Evolutionary conservation across 1,140 invertebrate genomes (phyloP).

Genomic region (Anastrepha obliqua): DNA sequence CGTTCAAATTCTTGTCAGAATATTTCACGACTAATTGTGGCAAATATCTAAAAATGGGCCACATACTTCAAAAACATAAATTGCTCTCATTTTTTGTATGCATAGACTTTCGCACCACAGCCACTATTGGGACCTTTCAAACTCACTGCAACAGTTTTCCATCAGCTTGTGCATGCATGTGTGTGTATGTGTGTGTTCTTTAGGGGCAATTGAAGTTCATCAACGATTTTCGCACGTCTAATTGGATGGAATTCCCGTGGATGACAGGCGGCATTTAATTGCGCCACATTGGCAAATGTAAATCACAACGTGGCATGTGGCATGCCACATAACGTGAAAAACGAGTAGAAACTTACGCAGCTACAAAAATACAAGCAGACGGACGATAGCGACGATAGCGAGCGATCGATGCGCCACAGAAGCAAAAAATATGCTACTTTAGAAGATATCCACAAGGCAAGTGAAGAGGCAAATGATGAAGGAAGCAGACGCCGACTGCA

Average conservation of each 20-base stretch:
- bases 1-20: too few species aligned
- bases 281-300: constrained; percentile 39
- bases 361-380: neutral
- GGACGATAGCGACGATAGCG: neutral
- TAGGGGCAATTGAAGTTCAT: constrained; percentile 47
- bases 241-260: constrained; percentile 51
- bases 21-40: too few species aligned
- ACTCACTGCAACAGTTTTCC: too few species aligned
- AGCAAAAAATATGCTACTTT: too few species aligned
- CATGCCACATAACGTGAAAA: constrained; percentile 17
- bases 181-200: neutral
- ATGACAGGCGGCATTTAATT: constrained; percentile 53
- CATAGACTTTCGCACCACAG: too few species aligned
- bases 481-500: too few species aligned
- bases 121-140: too few species aligned
- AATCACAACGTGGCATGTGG: constrained; percentile 43
- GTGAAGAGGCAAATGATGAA: neutral
- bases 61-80: too few species aligned
- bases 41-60: too few species aligned
- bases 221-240: constrained; percentile 50
- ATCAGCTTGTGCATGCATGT: too few species aligned
- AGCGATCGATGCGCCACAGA: neutral
- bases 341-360: neutral
- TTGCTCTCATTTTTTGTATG: too few species aligned
- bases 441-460: neutral